Evolutionary conservation across 2,797 vertebrate species (phyloP), one percentile per base, ranked within the genome.

Genomic region (Spinibarbus caldwelli): DNA sequence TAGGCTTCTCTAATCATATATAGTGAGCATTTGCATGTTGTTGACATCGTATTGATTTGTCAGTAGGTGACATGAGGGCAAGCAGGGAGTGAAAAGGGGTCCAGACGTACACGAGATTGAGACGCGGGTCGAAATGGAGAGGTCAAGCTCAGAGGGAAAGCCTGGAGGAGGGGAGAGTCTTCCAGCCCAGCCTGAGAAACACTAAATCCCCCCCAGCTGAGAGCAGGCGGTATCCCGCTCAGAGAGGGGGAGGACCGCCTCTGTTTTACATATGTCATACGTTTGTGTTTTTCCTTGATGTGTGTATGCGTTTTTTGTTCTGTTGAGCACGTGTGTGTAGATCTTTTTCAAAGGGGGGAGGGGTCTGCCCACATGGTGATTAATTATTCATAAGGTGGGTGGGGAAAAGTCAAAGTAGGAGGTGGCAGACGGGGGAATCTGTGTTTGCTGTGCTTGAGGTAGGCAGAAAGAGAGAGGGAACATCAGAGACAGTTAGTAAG

Each of bases 311-410:
- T 34, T 49, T 82, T 59, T 31, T 86, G 86, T 88, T 80, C 68
- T 80, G 71, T 70, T 11, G 76, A 80, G 80, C 38, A 81, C 21
- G 64, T 59, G 78, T 72, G 78, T 71, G 71, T 43, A 34, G 79
- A 71, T 62, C 79, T 68, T 57, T 77, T 68, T 71, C 49, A 72
- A 77, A 80, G 62, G 80, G 89, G 87, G 86, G 82, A 85, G 87
- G 88, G 78, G 62, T 78, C 54, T 84, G 81, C 87, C 89, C 83
- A 86, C 82, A 85, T 88, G 82, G 52, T 88, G 75, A 92, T 95
- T 90, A 90, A 95, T 94, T 92, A 95, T 95, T 89, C 79, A 96
- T 95, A 91, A 94, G 91, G 90, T 94, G 91, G 94, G 94, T 89
- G 90, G 93, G 91, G 85, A 89, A 57, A 93, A 86, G 54, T 70